Base-by-base conservation (phyloP, 2,113 vertebrate species). In the Copsychus sechellarum region DNA sequence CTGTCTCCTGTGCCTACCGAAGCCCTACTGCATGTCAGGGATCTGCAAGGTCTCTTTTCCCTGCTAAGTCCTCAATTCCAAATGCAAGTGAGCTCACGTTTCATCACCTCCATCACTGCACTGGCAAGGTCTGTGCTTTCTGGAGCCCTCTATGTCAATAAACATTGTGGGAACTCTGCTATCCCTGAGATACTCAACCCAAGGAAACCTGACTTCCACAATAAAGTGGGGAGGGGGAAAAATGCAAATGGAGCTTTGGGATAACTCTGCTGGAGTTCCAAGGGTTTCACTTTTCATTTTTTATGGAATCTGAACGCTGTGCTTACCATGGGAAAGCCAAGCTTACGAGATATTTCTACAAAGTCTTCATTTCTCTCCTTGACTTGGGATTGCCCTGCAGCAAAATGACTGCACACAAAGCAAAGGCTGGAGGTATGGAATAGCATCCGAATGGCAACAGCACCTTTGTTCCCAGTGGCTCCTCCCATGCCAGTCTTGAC, bases 401-500 rank as follows among this genome's bases (percentile, higher is more conserved):
- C 99, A 81, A 99, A 99, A 96, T 99, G 99, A 80, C 99, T 99
- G 93, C 99, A 99, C 93, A 99, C 98, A 6, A 99, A 99, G 97
- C 99, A 99, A 66, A 99, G 99, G 96, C 99, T 99, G 95, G 99
- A 99, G 54, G 99, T 99, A 82, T 99, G 99, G 97, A 99, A 99
- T 45, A 99, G 22, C 98, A 99, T 98, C 64, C 99, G 98, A 84
- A 99, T 99, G 42, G 99, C 99, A 64, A 99, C 99, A 2, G 99
- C 99, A 28, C 99, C 99, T 97, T 99, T 99, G 89, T 99, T 99
- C 53, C 99, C 99, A 25, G 99, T 99, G 48, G 99, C 99, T n/a
- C 99, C 99, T 48, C 99, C 99, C 99, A 99, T 99, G 60, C 99
- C 99, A 7, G 99, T 99, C 98, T 99, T 99, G 47, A 99, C 99